Conservation (phyloP, 64 coral and sea anemone species). For the Pachyseris speciosa region DNA sequence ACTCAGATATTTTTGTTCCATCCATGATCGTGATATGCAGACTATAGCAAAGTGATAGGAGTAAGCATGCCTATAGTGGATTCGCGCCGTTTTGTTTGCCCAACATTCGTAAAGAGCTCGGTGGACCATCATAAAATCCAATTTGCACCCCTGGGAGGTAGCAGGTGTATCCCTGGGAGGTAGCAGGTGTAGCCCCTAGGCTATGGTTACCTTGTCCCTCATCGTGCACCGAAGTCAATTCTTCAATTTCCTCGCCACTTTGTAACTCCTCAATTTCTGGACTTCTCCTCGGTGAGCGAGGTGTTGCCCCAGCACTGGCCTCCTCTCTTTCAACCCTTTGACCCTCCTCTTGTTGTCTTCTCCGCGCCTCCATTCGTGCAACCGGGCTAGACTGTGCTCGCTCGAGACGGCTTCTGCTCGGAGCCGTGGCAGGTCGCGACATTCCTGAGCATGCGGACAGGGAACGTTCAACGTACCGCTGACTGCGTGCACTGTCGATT, state of each 20-base stretch:
- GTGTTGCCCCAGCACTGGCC: not conserved
- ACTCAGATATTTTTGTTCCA: too few species aligned
- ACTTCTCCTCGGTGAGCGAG: not conserved
- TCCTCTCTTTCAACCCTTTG: not conserved
- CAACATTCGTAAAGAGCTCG: too few species aligned
- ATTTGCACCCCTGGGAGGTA: too few species aligned
- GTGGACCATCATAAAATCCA: too few species aligned
- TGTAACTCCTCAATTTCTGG: not conserved
- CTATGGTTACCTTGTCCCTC: not conserved
- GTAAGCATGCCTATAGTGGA: too few species aligned
- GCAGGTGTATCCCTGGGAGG: too few species aligned
- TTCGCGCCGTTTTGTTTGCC: too few species aligned
- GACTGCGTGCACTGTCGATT: conserved; percentile 82
- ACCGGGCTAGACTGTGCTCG: not conserved
- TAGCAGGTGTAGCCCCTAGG: too few species aligned
- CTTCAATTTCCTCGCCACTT: not conserved
- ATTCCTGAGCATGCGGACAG: conserved; percentile 76
- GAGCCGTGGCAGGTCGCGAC: conserved; percentile 51
- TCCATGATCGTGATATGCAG: too few species aligned
- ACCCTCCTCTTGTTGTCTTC: not conserved
- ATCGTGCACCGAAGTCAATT: not conserved
- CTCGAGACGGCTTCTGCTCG: conserved; percentile 39
- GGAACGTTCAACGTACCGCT: conserved; percentile 84
- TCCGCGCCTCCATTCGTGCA: conserved; percentile 2
- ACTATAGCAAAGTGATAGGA: too few species aligned